Evolutionary conservation across 2,113 vertebrate genomes (phyloP).

Genomic region (Varanus salvator): DNA sequence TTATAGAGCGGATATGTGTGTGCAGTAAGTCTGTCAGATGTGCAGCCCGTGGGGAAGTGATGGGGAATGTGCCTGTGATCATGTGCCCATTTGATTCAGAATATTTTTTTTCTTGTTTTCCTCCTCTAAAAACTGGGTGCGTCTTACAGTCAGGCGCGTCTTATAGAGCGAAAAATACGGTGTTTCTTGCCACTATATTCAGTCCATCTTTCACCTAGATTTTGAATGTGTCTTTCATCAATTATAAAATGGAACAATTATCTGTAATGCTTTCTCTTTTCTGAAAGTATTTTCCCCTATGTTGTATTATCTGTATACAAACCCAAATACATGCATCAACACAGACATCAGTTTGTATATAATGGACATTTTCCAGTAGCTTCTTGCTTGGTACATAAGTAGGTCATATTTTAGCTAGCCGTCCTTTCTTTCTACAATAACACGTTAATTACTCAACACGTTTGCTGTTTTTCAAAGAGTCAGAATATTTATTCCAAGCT

Average conservation of each 20-base stretch:
- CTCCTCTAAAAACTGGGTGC: no score
- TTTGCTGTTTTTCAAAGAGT: slow-evolving; percentile 17
- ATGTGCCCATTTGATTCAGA: no score
- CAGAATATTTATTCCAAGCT: background rate
- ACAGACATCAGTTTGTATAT: background rate
- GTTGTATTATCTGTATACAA: background rate
- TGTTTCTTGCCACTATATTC: background rate
- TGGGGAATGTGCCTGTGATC: no score
- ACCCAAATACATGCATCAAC: fast-evolving
- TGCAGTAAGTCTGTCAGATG: no score
- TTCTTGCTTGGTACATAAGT: background rate
- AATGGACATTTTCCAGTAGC: background rate
- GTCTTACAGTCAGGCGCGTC: no score
- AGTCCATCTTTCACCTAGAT: background rate
- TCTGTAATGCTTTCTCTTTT: fast-evolving
- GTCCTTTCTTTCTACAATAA: background rate
- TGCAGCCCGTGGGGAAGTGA: no score
- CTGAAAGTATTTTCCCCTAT: background rate
- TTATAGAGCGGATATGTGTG: no score
- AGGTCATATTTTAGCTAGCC: background rate
- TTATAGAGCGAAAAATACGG: no score
- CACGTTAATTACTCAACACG: slow-evolving; percentile 18
- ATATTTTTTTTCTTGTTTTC: no score
- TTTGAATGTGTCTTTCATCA: background rate
- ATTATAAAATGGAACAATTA: background rate